Evolutionary conservation across 2,797 vertebrate species (phyloP), one percentile per base, ranked within the genome.

Genomic region (Heterohyrax brucei): DNA sequence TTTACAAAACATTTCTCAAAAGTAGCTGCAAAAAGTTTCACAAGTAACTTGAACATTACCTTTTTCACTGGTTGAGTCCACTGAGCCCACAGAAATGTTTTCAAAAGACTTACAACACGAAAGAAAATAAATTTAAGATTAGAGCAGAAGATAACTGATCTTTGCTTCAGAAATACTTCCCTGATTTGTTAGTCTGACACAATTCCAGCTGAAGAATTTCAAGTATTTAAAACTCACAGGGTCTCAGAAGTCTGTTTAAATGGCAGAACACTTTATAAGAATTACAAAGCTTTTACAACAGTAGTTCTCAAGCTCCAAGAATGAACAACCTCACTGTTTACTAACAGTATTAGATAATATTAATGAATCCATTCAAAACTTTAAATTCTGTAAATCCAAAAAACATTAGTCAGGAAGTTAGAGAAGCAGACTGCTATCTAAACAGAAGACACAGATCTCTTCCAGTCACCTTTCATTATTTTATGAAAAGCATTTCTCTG

Each of bases 51-150:
- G 99, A 78, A 98, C 98, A 98, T 99, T 99, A 99, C 99, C 99
- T 98, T 99, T 99, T 98, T 99, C 99, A n/a, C 98, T 99, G 97
- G 99, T 97, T 94, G 99, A 99, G 98, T 99, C 99, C 96, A 99
- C 98, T 95, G 99, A 99, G 98, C 99, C 98, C 99, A 99, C 98
- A 48, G 99, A 99, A 92, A 99, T 98, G 97, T 99, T 99, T 98
- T 99, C 99, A 98, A 99, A 99, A 94, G 99, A 99, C 99, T 99
- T 95, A 85, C 3, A 97, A 96, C 77, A 95, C 87, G 59, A 83
- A 98, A 97, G 24, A 97, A 98, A 98, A 96, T 28, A 96, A 66
- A 81, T 66, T 88, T 84, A 70, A 92, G n/a, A 77, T 98, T 97
- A 98, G 91, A 5, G 66, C 91, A 98, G 82, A 92, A 96, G 85